Base-by-base conservation (phyloP, 2,797 vertebrate genomes). In the Fratercula arctica region DNA sequence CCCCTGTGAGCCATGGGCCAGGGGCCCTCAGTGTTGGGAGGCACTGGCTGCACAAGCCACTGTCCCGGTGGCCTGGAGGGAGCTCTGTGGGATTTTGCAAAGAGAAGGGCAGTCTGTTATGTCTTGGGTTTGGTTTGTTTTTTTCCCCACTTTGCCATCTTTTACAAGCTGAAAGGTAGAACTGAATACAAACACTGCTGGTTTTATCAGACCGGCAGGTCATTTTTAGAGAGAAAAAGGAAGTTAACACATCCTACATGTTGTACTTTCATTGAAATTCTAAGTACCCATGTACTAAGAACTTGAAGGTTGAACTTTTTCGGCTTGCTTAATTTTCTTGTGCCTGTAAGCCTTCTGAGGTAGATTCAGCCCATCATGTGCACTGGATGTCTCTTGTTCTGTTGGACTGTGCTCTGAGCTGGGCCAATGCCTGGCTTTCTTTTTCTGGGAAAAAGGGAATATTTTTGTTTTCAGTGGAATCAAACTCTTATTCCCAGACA, bases 1-100 rank as follows among this genome's bases (percentile, higher is more conserved):
- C 21, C 13, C 4, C 5, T 43, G 33, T 0, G 3, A 70, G 19
- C 41, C 8, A 4, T 9, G 14, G n/a, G 4, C 19, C 33, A 23
- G 13, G 15, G 10, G 20, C 46, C 29, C 8, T 73, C 24, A 17
- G 9, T 18, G 15, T 4, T 89, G 31, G 3, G n/a, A 5, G 9
- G 7, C 43, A 41, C 13, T 76, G 46, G 10, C 37, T 76, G 54
- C 26, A 23, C 10, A 25, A 75, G n/a, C 31, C 1, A 0, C n/a
- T 37, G 4, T 66, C 56, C 78, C 5, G 1, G 0, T 17, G 24
- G 26, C 11, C 28, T 76, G 13, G 33, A 69, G 48, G 11, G 20
- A 81, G 9, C 16, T 76, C 29, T 54, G 21, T 57, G 46, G 39
- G 23, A 64, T 92, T 89, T 56, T 67, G 16, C 15, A n/a, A 53